A percentile compares a stretch with the other conserved stretches of the same genome.
These are phyloP conservation scores for Colossoma macropomum DNA, from an alignment of 2,113 vertebrate species.

Conservation along the genomic window DNA sequence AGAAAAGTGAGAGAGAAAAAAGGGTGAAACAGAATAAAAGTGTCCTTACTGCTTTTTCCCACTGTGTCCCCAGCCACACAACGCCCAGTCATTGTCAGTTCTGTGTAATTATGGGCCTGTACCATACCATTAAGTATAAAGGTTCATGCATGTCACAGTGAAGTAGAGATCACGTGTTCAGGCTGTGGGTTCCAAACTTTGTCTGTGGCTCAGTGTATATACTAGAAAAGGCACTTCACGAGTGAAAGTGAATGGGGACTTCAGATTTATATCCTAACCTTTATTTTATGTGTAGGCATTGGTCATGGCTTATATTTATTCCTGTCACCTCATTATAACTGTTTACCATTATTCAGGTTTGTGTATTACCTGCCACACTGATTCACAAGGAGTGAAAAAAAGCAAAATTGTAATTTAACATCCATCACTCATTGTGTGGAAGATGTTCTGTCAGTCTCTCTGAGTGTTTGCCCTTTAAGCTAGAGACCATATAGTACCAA, in stretches of 20 bases:
- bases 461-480: no score
- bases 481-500: not conserved
- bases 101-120: constrained; percentile 30
- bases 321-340: not conserved
- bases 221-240: constrained; percentile 16
- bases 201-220: not conserved
- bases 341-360: not conserved
- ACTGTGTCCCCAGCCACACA: not conserved
- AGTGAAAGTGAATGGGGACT: constrained; percentile 17
- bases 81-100: constrained; percentile 22
- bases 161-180: constrained; percentile 13
- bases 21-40: constrained; percentile 5
- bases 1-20: not conserved
- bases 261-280: constrained; percentile 16
- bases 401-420: not conserved
- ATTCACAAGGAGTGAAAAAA: not conserved
- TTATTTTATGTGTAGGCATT: constrained; percentile 38
- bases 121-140: constrained; percentile 34
- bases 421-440: no score
- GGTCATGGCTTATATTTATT: no score
- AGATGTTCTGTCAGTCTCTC: no score
- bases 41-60: constrained; percentile 2
- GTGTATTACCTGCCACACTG: not conserved
- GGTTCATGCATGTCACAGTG: constrained; percentile 20
- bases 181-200: not conserved